Conservation (phyloP, 1,140 invertebrate genomes). For the Spodoptera frugiperda region DNA sequence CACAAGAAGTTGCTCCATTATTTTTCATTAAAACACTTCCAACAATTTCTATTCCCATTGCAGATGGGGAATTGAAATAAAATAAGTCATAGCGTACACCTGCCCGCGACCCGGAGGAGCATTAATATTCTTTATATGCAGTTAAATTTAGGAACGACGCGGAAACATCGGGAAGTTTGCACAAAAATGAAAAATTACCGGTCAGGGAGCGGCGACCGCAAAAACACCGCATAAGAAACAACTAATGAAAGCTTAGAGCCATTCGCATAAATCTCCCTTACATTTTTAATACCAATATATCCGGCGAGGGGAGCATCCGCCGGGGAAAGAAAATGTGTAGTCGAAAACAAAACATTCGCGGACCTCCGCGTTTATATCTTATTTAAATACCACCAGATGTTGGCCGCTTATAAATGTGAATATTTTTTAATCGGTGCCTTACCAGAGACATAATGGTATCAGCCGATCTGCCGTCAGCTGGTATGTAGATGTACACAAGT, state of each 20-base stretch:
- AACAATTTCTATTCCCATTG: conserved; percentile 69
- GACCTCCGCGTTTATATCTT: conserved; percentile 81
- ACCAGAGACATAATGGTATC: conserved; percentile 85
- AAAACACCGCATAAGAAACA: conserved; percentile 82
- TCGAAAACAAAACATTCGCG: conserved; percentile 79
- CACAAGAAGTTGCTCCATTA: conserved; percentile 55
- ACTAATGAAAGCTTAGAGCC: conserved; percentile 86
- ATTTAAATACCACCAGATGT: conserved; percentile 84
- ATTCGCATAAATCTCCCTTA: conserved; percentile 86
- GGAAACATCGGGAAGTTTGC: conserved; percentile 77
- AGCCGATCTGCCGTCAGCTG: conserved; percentile 84
- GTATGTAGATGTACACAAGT: conserved; percentile 79
- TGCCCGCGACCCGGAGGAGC: conserved; percentile 69
- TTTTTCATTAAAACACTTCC: conserved; percentile 72
- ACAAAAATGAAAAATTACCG: conserved; percentile 85
- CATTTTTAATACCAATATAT: conserved; percentile 87
- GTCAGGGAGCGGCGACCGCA: conserved; percentile 84
- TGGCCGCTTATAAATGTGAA: conserved; percentile 82
- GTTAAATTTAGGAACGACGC: conserved; percentile 76
- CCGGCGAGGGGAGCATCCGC: conserved; percentile 75
- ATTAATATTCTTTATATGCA: conserved; percentile 86
- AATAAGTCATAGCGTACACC: conserved; percentile 80
- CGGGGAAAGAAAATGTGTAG: conserved; percentile 73
- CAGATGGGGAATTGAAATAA: conserved; percentile 73
- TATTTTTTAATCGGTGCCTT: conserved; percentile 84